A percentile compares a stretch with the other conserved stretches of the same genome.
These are phyloP conservation scores for Phallusia fumigata DNA, from an alignment of 23 tunicate genomes.

Conservation along the genomic window DNA sequence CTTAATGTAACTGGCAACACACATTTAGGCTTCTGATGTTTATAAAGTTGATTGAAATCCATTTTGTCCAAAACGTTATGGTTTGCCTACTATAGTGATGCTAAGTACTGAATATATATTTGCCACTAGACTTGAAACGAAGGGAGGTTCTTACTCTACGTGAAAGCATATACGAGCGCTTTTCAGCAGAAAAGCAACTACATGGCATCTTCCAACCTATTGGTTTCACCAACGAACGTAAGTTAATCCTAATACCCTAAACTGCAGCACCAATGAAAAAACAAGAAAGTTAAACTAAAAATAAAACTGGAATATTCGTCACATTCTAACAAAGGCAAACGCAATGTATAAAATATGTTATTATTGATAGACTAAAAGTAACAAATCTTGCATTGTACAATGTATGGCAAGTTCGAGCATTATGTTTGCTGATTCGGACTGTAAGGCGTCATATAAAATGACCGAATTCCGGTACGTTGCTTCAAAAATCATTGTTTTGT, in stretches of 20 bases:
- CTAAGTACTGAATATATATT: no score
- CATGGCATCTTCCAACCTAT: slow-evolving; percentile 10
- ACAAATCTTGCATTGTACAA: no score
- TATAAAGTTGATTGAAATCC: no score
- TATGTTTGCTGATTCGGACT: neutral
- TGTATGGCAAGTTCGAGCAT: no score
- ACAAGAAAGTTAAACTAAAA: no score
- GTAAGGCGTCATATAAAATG: neutral
- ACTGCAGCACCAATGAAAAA: no score
- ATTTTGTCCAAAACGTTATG: neutral
- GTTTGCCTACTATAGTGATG: neutral
- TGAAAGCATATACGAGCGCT: slow-evolving; percentile 10
- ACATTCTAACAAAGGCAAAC: no score
- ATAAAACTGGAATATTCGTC: no score
- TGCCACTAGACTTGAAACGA: neutral
- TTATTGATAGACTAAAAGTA: no score
- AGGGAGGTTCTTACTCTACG: slow-evolving; percentile 29
- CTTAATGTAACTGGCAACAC: no score
- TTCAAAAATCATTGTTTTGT: neutral
- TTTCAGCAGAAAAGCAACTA: neutral
- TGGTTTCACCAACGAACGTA: slow-evolving; percentile 20
- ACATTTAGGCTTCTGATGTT: no score
- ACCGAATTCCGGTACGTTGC: neutral
- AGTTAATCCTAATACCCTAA: neutral
- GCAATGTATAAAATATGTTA: no score